Base-by-base conservation (phyloP, 2,888 invertebrate species). In the Drosophila subquinaria region DNA sequence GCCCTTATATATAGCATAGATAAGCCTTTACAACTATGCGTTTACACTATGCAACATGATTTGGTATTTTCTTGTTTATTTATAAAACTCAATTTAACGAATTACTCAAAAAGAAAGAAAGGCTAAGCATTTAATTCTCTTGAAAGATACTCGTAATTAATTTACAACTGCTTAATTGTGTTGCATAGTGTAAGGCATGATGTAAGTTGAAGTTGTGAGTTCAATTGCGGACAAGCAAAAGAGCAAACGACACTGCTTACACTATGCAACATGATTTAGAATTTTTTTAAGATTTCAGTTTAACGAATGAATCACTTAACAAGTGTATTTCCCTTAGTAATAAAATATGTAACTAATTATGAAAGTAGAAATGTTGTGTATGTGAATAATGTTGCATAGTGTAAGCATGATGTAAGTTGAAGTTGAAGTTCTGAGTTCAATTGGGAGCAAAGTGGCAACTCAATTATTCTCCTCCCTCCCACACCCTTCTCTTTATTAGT, bases 391-490 rank as follows among this genome's bases (percentile, higher is more conserved):
- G 77, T 61, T 17, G 59, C 30, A 13, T 0, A 73, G 79, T 75
- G 73, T 63, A n/a, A n/a, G 36, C 40, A 11, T 17, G 61, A 47
- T 69, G 55, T 60, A 55, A 68, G 61, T 72, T 40, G 47, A 53
- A 36, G 35, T 36, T 36, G 35, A 53, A 36, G 35, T 36, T 36
- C 11, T 36, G 4, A 13, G 35, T 36, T 36, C 11, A 36, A 36
- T 36, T 36, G 35, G 35, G 35, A 4, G 11, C 35, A 30, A 55
- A 51, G 43, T 45, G 66, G 73, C 56, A 62, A 48, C 50, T 45
- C 50, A 51, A 33, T 75, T 47, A 33, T 45, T 45, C 13, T 30
- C 42, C 10, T 30, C 40, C 17, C 23, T 40, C 30, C 30, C 20
- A 20, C 20, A 4, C 27, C 5, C 6, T 17, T n/a, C 30, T 13